These are phyloP conservation scores for Zoanthus sansibaricus DNA, from an alignment of 92 coral and sea anemone species.

Conservation along the genomic window DNA sequence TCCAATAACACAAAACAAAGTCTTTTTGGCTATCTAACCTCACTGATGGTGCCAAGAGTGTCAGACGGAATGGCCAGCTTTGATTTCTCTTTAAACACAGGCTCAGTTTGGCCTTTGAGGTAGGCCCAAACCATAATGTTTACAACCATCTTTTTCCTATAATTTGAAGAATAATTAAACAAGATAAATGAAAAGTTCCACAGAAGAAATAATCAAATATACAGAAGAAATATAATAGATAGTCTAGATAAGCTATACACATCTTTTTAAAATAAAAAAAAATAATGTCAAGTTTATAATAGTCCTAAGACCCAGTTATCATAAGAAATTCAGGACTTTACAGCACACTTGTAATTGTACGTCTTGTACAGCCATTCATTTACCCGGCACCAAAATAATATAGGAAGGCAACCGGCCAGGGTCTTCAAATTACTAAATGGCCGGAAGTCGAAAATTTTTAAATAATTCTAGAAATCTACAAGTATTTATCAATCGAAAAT, in stretches of 20 bases:
- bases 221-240: background rate
- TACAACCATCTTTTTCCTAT: slow-evolving; percentile 46
- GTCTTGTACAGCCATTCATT: slow-evolving; percentile 5
- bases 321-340: slow-evolving; percentile 12
- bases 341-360: slow-evolving; percentile 4
- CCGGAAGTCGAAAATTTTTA: slow-evolving; percentile 3
- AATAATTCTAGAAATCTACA: slow-evolving; percentile 22
- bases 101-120: slow-evolving; percentile 60
- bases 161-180: slow-evolving; percentile 26
- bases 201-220: background rate
- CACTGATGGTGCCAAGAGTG: slow-evolving; percentile 45
- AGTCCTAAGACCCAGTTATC: slow-evolving; percentile 7
- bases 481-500: background rate
- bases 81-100: slow-evolving; percentile 55
- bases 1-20: slow-evolving; percentile 23
- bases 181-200: background rate
- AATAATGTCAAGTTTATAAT: background rate
- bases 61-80: slow-evolving; percentile 49
- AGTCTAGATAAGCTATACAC: slow-evolving; percentile 7
- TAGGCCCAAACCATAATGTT: slow-evolving; percentile 52
- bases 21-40: slow-evolving; percentile 43
- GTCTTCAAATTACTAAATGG: slow-evolving; percentile 22
- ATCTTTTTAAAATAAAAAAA: background rate
- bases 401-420: slow-evolving; percentile 18
- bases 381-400: slow-evolving; percentile 1